Evolutionary conservation across 92 coral and sea anemone species (phyloP).

Genomic region (Muricea muricata): DNA sequence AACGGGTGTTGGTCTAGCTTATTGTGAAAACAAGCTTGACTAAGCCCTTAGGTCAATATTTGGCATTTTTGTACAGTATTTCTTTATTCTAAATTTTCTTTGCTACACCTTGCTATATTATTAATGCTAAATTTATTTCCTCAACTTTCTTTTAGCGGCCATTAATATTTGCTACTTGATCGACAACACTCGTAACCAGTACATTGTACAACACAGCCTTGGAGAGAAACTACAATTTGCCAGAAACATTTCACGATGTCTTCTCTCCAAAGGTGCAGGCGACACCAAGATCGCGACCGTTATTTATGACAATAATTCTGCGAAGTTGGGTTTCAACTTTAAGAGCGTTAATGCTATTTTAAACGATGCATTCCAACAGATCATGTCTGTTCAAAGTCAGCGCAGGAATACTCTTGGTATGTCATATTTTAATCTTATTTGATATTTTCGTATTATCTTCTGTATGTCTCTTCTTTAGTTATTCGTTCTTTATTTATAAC

Average conservation of each 20-base stretch:
- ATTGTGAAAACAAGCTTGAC: no score
- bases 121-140: no score
- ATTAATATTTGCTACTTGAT: constrained; percentile 22
- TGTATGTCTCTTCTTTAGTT: no score
- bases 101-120: no score
- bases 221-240: constrained; percentile 20
- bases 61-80: no score
- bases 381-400: not conserved
- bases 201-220: not conserved
- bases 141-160: constrained; percentile 24
- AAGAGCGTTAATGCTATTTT: not conserved
- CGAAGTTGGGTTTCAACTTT: constrained; percentile 19
- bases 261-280: not conserved
- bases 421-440: no score
- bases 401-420: not conserved
- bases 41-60: no score
- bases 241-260: constrained; percentile 14
- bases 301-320: constrained; percentile 18
- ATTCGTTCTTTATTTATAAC: no score
- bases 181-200: constrained; percentile 4
- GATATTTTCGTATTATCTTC: no score
- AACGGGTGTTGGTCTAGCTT: no score
- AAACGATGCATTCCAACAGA: not conserved
- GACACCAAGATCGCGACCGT: constrained; percentile 23
- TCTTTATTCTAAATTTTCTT: no score